phyloP scores from a whole-genome alignment of 2,888 invertebrate species.

The Adelognathus sp. region DNA sequence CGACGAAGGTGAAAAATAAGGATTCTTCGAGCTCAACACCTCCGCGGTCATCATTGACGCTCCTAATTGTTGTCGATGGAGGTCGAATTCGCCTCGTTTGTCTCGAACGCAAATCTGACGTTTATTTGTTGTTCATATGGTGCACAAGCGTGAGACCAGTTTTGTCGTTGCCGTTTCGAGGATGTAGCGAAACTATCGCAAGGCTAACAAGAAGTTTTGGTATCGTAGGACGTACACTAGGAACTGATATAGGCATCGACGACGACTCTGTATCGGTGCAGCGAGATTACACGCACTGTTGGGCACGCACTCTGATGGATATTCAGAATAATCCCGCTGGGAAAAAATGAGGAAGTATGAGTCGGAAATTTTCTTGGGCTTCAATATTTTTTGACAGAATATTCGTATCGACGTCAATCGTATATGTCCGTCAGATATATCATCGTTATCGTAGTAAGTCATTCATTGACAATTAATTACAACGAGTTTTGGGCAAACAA shows the following conservation, averaged over 20 bases:
- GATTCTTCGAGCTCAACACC: slow-evolving; percentile 32
- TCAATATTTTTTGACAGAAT: no score
- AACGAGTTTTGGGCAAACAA: no score
- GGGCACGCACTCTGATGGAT: neutral
- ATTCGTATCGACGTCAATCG: no score
- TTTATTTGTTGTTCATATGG: slow-evolving; percentile 27
- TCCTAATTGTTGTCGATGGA: slow-evolving; percentile 33
- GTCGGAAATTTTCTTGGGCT: no score
- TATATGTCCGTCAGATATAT: no score
- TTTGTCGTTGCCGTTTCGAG: slow-evolving; percentile 41
- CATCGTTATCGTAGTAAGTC: no score
- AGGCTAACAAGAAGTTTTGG: slow-evolving; percentile 53
- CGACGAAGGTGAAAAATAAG: slow-evolving; percentile 38
- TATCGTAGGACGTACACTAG: slow-evolving; percentile 40
- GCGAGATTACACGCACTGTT: neutral
- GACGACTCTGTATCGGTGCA: slow-evolving; percentile 7
- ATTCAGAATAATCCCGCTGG: neutral
- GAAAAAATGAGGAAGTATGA: neutral
- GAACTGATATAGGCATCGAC: neutral
- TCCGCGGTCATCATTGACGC: slow-evolving; percentile 44
- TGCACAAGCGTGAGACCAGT: slow-evolving; percentile 22
- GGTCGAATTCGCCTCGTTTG: slow-evolving; percentile 9
- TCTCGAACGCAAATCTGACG: neutral
- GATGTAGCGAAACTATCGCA: slow-evolving; percentile 47
- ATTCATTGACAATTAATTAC: no score